phyloP scores from a whole-genome alignment of 2,797 vertebrate genomes.

The Sebastes trivittatus region DNA sequence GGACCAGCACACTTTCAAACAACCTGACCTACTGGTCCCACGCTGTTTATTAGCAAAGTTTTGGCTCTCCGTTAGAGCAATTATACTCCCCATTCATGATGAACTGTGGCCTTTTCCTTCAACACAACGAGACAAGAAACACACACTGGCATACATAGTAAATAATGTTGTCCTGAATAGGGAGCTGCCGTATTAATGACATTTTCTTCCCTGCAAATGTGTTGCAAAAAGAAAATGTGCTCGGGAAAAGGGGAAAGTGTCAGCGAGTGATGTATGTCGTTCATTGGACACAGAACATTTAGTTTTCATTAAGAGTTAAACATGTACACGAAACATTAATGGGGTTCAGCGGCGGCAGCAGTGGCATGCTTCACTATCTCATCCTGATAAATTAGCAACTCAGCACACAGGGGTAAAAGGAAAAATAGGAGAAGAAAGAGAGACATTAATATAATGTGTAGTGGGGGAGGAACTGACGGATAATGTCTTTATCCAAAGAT shows the following conservation, averaged over 20 bases:
- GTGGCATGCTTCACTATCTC: slow-evolving; percentile 67
- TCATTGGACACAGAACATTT: slow-evolving; percentile 99
- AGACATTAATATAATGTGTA: slow-evolving; percentile 72
- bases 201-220: slow-evolving; percentile 49
- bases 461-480: slow-evolving; percentile 60
- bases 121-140: slow-evolving; percentile 27
- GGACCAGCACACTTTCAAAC: slow-evolving; percentile 61
- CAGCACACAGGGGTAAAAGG: slow-evolving; percentile 51
- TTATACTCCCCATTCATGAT: slow-evolving; percentile 63
- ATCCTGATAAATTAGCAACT: slow-evolving; percentile 83
- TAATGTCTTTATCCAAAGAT: slow-evolving; percentile 76
- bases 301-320: slow-evolving; percentile 99
- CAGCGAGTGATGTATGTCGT: slow-evolving; percentile 90
- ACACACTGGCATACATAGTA: slow-evolving; percentile 42
- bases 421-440: slow-evolving; percentile 55
- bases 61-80: slow-evolving; percentile 63
- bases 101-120: slow-evolving; percentile 62
- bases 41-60: slow-evolving; percentile 74
- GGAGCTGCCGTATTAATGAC: slow-evolving; percentile 56
- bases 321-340: slow-evolving; percentile 93
- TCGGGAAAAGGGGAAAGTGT: slow-evolving; percentile 60
- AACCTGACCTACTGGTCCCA: slow-evolving; percentile 63
- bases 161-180: slow-evolving; percentile 57
- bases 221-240: slow-evolving; percentile 54
- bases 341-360: slow-evolving; percentile 86